Conservation (phyloP, 1,140 invertebrate genomes). For the Brachionus rubens region DNA sequence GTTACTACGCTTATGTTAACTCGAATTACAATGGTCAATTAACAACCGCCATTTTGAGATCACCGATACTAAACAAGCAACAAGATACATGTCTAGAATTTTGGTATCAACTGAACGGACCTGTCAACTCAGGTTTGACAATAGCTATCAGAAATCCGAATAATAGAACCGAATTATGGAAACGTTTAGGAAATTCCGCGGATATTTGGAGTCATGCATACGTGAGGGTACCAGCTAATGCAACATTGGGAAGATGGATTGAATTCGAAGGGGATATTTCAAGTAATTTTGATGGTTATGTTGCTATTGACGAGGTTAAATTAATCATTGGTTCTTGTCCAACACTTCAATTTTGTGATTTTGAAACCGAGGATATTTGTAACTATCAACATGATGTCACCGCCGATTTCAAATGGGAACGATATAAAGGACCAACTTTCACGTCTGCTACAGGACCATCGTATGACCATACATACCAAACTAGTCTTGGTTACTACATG, state of each 20-base stretch:
- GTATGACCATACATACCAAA: conserved; percentile 45
- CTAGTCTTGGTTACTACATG: conserved; percentile 38
- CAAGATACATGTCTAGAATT: conserved; percentile 40
- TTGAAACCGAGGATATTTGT: conserved; percentile 68
- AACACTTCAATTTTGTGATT: conserved; percentile 65
- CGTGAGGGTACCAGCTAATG: conserved; percentile 10
- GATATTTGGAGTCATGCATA: conserved; percentile 43
- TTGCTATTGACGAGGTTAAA: conserved; percentile 44
- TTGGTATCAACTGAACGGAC: conserved; percentile 34
- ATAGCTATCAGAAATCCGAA: not conserved
- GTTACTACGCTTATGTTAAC: conserved; percentile 36
- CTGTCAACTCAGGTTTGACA: not conserved
- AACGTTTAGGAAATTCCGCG: conserved; percentile 9
- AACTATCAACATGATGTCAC: conserved; percentile 71
- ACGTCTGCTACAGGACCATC: conserved; percentile 68
- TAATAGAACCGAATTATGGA: conserved; percentile 6
- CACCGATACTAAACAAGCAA: not conserved
- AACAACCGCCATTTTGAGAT: conserved; percentile 6
- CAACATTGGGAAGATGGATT: not conserved
- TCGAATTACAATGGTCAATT: not conserved
- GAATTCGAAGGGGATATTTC: conserved; percentile 41
- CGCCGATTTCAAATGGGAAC: conserved; percentile 73
- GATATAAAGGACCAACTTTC: conserved; percentile 67
- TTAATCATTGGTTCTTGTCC: conserved; percentile 33
- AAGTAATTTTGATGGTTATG: conserved; percentile 28